Percentiles rank a stretch among this genome's conserved stretches.
Conservation (phyloP, 2,888 invertebrate genomes). For the Taphrorychus bicolor region DNA sequence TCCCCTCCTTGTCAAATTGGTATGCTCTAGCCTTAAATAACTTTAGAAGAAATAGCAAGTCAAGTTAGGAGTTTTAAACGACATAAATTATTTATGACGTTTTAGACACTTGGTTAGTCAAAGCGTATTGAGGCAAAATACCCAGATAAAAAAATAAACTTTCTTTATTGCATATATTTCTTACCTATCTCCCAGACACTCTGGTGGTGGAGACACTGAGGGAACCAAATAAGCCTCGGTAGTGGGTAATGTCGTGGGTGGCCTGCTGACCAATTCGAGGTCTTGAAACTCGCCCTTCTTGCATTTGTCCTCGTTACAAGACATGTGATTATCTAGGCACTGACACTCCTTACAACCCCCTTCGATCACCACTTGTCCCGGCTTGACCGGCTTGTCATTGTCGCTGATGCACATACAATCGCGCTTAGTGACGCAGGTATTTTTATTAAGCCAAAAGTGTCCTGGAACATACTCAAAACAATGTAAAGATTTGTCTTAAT, state of each 20-base stretch:
- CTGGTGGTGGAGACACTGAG: conserved; percentile 36
- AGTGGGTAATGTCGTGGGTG: background rate
- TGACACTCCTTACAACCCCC: conserved; percentile 77
- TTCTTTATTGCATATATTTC: no score
- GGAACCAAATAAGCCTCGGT: conserved; percentile 29
- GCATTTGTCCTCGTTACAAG: conserved; percentile 66
- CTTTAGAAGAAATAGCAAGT: no score
- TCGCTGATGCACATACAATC: conserved; percentile 80
- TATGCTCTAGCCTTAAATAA: no score
- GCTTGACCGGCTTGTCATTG: conserved; percentile 72
- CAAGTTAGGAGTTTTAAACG: no score
- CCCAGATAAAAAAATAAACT: no score
- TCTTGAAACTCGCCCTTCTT: background rate
- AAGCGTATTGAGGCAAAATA: no score
- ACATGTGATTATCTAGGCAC: conserved; percentile 77
- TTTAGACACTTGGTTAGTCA: no score
- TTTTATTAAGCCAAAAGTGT: conserved; percentile 73
- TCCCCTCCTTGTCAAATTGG: no score
- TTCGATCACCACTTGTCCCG: conserved; percentile 69
- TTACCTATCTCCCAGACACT: conserved; percentile 36
- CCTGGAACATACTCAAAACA: conserved; percentile 50
- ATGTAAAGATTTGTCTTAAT: background rate
- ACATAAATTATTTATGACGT: no score
- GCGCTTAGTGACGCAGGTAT: conserved; percentile 73
- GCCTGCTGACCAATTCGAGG: background rate